phyloP scores from a whole-genome alignment of 2,888 invertebrate species.

The Hermodice carunculata region DNA sequence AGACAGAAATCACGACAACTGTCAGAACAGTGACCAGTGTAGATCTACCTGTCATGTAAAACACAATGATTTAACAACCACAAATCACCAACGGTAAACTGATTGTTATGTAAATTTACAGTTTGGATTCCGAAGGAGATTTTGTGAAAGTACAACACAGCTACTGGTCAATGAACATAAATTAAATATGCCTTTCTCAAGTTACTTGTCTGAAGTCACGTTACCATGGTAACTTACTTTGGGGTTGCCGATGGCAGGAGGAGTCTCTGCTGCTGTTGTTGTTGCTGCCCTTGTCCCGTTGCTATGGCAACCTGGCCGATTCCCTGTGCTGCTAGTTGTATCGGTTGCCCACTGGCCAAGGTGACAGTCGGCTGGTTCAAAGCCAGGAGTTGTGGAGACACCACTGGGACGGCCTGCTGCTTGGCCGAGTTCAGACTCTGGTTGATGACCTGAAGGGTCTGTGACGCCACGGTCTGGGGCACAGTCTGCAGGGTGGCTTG shows the following conservation, averaged over 20 bases:
- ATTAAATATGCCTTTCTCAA: no score
- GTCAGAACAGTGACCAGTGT: no score
- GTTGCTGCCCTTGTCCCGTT: slow-evolving; percentile 33
- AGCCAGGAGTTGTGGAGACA: slow-evolving; percentile 14
- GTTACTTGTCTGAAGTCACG: no score
- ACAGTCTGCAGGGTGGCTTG: slow-evolving; percentile 20
- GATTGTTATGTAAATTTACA: no score
- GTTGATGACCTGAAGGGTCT: slow-evolving; percentile 38
- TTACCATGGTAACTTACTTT: slow-evolving; percentile 29
- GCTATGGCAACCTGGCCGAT: slow-evolving; percentile 12
- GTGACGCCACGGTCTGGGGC: slow-evolving; percentile 37
- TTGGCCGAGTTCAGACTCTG: slow-evolving; percentile 33
- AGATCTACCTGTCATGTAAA: no score
- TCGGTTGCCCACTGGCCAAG: slow-evolving; percentile 8
- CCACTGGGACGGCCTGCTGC: slow-evolving; percentile 29
- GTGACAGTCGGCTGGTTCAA: slow-evolving; percentile 16
- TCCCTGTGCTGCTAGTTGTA: slow-evolving; percentile 15
- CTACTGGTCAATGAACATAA: no score
- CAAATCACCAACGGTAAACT: no score
- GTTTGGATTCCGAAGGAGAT: no score
- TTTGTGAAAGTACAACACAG: no score
- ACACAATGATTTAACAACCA: no score
- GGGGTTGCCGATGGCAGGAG: neutral
- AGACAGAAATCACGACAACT: no score
- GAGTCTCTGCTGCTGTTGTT: slow-evolving; percentile 31